phyloP scores from a whole-genome alignment of 2,888 invertebrate species.

The Campaea margaritaria region DNA sequence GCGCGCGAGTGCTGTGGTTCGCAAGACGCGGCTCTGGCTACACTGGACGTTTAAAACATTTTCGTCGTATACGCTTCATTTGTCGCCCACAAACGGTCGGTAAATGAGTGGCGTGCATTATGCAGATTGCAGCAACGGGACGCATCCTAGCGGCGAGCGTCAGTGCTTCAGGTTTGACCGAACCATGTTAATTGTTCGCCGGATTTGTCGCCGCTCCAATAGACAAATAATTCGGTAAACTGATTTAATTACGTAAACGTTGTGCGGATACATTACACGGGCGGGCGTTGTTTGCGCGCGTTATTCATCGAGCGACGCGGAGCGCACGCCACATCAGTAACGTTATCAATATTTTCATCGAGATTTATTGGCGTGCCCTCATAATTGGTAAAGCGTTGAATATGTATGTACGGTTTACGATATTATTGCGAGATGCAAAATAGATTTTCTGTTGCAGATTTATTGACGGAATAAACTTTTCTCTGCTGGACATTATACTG shows the following conservation, averaged over 20 bases:
- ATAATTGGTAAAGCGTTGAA: slow-evolving; percentile 63
- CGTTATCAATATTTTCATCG: slow-evolving; percentile 73
- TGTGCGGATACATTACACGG: slow-evolving; percentile 56
- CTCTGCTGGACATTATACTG: slow-evolving; percentile 3
- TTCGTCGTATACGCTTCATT: slow-evolving; percentile 70
- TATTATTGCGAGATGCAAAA: slow-evolving; percentile 47
- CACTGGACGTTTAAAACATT: slow-evolving; percentile 58
- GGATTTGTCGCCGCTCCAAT: slow-evolving; percentile 56
- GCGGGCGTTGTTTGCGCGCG: slow-evolving; percentile 56
- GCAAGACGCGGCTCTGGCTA: slow-evolving; percentile 48
- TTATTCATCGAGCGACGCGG: slow-evolving; percentile 55
- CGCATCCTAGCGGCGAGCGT: slow-evolving; percentile 55
- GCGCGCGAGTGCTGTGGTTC: slow-evolving; percentile 32
- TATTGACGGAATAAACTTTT: slow-evolving; percentile 32
- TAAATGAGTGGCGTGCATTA: slow-evolving; percentile 75
- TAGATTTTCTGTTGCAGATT: slow-evolving; percentile 39
- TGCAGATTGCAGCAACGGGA: slow-evolving; percentile 70
- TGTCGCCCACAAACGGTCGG: slow-evolving; percentile 72
- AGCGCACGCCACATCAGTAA: slow-evolving; percentile 51
- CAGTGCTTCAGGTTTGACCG: slow-evolving; percentile 45
- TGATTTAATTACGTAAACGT: slow-evolving; percentile 62
- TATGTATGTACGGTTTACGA: slow-evolving; percentile 44
- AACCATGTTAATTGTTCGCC: slow-evolving; percentile 62
- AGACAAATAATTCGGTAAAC: slow-evolving; percentile 62
- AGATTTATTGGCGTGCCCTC: slow-evolving; percentile 64